Percentiles rank a stretch among this genome's conserved stretches.
These are phyloP conservation scores for Puffinus mauretanicus DNA, from an alignment of 2,113 vertebrate species.

Conservation along the genomic window DNA sequence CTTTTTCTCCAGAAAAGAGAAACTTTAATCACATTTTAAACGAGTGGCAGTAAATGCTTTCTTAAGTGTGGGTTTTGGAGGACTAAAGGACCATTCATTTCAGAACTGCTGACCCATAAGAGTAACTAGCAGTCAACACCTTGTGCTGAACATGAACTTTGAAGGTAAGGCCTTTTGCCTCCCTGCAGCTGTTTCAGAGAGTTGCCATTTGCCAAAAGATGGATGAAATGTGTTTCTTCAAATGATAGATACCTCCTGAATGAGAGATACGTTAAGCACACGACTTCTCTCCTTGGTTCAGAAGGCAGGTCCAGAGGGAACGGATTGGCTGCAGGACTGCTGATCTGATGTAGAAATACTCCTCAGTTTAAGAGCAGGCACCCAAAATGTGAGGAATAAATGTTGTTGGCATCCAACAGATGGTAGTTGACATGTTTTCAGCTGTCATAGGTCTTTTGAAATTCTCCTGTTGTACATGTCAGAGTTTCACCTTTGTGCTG, in stretches of 20 bases:
- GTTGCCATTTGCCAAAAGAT: background rate
- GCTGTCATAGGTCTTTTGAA: background rate
- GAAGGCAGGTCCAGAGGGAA: background rate
- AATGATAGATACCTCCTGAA: background rate
- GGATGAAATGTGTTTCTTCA: background rate
- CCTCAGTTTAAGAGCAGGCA: background rate
- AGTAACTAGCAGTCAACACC: background rate
- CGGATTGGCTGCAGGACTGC: background rate
- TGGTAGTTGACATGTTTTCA: background rate
- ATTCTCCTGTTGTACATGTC: background rate
- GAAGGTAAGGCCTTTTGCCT: background rate
- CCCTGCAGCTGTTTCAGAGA: background rate
- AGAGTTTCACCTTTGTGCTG: constrained; percentile 21
- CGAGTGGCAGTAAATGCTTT: background rate
- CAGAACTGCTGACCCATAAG: background rate
- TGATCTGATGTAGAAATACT: background rate
- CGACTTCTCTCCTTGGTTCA: background rate
- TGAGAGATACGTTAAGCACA: background rate
- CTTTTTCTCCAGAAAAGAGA: background rate
- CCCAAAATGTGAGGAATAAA: background rate
- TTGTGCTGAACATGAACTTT: background rate
- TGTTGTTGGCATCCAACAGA: background rate
- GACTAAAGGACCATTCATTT: background rate
- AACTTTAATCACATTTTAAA: background rate
- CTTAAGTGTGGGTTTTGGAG: background rate